Evolutionary conservation across 2,888 invertebrate species (phyloP).

Genomic region (Ochlodes sylvanus): DNA sequence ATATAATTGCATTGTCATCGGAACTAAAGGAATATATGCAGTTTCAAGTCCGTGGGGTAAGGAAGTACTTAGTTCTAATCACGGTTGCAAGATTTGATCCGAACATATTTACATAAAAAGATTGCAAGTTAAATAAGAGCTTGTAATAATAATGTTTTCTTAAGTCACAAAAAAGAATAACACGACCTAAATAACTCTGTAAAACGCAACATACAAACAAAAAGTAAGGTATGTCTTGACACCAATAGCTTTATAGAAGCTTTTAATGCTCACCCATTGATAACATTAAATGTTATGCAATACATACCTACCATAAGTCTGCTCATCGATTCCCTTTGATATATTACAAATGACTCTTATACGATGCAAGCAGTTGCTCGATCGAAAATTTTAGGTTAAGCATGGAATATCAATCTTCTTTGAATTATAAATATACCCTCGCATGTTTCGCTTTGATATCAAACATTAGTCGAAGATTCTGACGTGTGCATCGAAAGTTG

Average conservation of each 20-base stretch:
- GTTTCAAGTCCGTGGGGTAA: too few relatives aligned
- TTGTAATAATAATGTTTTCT: too few relatives aligned
- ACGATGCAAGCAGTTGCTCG: constrained; percentile 1
- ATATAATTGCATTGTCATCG: too few relatives aligned
- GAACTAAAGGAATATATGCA: too few relatives aligned
- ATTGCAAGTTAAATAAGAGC: too few relatives aligned
- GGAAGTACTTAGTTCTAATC: background rate
- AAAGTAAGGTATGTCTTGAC: background rate
- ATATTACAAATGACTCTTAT: constrained; percentile 18
- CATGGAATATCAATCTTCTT: constrained; percentile 12
- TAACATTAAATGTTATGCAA: constrained; percentile 30
- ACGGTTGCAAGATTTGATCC: background rate
- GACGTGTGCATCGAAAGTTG: background rate
- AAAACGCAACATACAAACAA: constrained; percentile 11
- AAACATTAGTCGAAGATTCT: constrained; percentile 9
- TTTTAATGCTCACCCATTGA: constrained; percentile 28
- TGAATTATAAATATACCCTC: constrained; percentile 18
- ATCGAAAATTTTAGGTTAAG: constrained; percentile 17
- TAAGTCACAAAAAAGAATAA: background rate
- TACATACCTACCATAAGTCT: background rate
- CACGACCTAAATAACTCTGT: background rate
- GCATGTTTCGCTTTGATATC: constrained; percentile 14
- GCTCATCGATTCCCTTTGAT: constrained; percentile 31
- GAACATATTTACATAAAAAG: too few relatives aligned
- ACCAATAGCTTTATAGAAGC: constrained; percentile 1